Conservation (phyloP, 2,113 vertebrate species). For the Crotophaga sulcirostris region DNA sequence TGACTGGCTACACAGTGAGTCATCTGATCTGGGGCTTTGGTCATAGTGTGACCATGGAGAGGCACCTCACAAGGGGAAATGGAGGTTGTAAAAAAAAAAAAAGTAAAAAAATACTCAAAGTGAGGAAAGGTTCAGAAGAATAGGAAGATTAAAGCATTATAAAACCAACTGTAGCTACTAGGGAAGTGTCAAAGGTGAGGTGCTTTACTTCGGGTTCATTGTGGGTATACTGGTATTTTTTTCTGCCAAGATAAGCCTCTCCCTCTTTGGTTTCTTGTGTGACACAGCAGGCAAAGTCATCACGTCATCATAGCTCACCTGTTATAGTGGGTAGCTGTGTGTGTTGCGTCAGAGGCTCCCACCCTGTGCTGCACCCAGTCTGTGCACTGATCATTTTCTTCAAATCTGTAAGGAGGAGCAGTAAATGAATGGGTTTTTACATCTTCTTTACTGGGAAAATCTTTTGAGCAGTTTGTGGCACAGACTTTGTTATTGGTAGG, state of each 20-base stretch:
- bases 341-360: background rate
- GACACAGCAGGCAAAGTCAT: background rate
- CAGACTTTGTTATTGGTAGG: background rate
- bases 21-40: background rate
- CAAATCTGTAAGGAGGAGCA: background rate
- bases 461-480: background rate
- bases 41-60: background rate
- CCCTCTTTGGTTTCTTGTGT: background rate
- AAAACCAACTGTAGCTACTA: background rate
- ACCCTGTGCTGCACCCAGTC: background rate
- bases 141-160: background rate
- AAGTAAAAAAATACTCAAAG: background rate
- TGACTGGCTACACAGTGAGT: background rate
- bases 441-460: background rate
- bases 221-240: background rate
- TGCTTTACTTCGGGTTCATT: background rate
- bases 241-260: background rate
- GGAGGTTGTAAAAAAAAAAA: background rate
- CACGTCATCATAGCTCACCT: background rate
- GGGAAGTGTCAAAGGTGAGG: background rate
- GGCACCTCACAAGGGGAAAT: background rate
- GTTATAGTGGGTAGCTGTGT: rapidly evolving
- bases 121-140: background rate
- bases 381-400: background rate
- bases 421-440: background rate